Evolutionary conservation across 2,888 invertebrate species (phyloP).

Genomic region (Aproaerema taeniolella): DNA sequence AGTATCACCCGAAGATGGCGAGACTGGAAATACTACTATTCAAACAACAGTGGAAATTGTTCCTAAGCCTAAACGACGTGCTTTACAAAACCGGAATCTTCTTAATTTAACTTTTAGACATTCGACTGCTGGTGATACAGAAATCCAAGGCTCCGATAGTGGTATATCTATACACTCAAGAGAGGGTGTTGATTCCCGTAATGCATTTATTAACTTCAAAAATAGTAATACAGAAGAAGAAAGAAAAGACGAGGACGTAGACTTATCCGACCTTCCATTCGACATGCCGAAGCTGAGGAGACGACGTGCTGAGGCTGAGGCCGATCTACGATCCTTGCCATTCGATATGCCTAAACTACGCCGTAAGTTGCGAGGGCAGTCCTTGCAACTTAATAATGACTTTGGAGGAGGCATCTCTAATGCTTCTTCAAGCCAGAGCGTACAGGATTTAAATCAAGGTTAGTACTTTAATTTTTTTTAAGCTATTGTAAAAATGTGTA

Average conservation of each 20-base stretch:
- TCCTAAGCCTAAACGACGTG: constrained; percentile 79
- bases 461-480: constrained; percentile 30
- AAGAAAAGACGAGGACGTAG: constrained; percentile 77
- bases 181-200: constrained; percentile 84
- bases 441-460: constrained; percentile 85
- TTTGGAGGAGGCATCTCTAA: constrained; percentile 86
- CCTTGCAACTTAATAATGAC: constrained; percentile 76
- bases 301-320: constrained; percentile 84
- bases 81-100: constrained; percentile 87
- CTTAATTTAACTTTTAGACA: constrained; percentile 81
- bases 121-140: constrained; percentile 81
- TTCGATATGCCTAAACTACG: constrained; percentile 95
- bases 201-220: constrained; percentile 79
- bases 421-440: constrained; percentile 89
- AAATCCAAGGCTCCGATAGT: constrained; percentile 91
- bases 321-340: constrained; percentile 88
- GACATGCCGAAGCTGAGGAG: constrained; percentile 93
- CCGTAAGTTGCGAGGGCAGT: constrained; percentile 82
- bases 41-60: constrained; percentile 69
- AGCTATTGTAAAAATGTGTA: no score
- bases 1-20: constrained; percentile 83
- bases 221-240: constrained; percentile 74
- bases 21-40: constrained; percentile 57
- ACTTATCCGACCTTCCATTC: constrained; percentile 88
- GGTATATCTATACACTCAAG: constrained; percentile 92